phyloP scores from a whole-genome alignment of 2,113 vertebrate genomes.

The Rhipidura dahli region DNA sequence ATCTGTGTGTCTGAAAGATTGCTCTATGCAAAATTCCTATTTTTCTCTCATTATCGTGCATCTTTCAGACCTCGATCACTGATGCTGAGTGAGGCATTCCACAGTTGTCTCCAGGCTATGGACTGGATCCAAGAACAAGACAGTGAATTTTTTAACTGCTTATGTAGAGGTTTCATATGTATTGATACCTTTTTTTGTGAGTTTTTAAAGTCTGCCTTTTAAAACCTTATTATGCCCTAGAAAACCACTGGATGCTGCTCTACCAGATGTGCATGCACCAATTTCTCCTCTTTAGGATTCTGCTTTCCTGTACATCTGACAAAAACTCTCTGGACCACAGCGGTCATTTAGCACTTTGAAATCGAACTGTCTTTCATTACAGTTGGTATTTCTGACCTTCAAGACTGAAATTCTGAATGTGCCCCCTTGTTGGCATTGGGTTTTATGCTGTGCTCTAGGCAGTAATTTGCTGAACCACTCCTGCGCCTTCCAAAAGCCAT shows the following conservation, averaged over 20 bases:
- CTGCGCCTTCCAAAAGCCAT: background rate
- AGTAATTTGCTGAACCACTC: constrained; percentile 52
- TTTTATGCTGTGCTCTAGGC: background rate
- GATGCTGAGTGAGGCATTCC: background rate
- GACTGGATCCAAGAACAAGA: background rate
- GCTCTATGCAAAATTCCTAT: background rate
- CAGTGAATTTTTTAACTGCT: background rate
- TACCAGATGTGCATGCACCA: background rate
- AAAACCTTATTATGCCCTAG: background rate
- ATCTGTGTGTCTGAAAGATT: background rate
- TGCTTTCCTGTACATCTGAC: background rate
- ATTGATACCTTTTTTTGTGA: background rate
- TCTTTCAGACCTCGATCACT: background rate
- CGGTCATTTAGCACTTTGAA: background rate
- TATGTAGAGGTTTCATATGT: background rate
- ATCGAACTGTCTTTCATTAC: background rate
- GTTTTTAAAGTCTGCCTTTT: background rate
- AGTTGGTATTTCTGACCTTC: constrained; percentile 45
- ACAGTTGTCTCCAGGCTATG: background rate
- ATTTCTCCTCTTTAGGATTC: background rate
- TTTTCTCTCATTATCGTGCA: background rate
- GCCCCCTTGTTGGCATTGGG: background rate
- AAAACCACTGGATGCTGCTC: background rate
- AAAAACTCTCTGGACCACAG: background rate
- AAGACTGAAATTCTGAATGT: background rate